Evolutionary conservation across 2,888 invertebrate genomes (phyloP), one percentile per base, ranked within the genome.

Genomic region (Spodoptera littoralis): DNA sequence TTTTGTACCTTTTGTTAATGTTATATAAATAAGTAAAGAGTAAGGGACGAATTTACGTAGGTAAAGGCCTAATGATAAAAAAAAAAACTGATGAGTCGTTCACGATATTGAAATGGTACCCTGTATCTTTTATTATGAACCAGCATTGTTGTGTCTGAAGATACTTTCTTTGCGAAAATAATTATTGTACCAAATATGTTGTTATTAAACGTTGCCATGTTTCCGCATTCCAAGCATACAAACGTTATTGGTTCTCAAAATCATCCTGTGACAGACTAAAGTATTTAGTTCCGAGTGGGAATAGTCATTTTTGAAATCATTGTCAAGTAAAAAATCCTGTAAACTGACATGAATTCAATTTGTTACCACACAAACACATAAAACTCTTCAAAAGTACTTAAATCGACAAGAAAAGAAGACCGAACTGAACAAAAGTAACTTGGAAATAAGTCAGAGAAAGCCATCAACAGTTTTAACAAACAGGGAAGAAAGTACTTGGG

Each of bases 1-100:
- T 80, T 80, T 77, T 78, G 73, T 81, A 73, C 78, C 84, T 83
- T 83, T 88, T 86, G 84, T 86, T 85, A 80, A 83, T 85, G 78
- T 83, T 84, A 80, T 83, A 83, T 87, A 84, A 85, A 81, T 82
- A 82, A 82, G 68, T 71, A 79, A 73, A 65, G 65, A 75, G 67
- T 68, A 55, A 65, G 61, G 64, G 56, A 52, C 70, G 52, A 64
- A 62, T 73, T 72, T 67, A 61, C 73, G 58, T 60, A 72, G 62
- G 73, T 58, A 74, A 77, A 75, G 61, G 62, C 55, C 22, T 77
- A 79, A 80, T 76, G 76, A 80, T 55, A 60, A 70, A 76, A 18
- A 76, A 18, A 18, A 79, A 82, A 77, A 65, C 74, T 79, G 79
- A 84, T 78, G 78, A 80, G 57, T 67, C 58, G 47, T 46, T 45